phyloP scores from a whole-genome alignment of 2,888 invertebrate genomes.

The Watsonalla binaria region DNA sequence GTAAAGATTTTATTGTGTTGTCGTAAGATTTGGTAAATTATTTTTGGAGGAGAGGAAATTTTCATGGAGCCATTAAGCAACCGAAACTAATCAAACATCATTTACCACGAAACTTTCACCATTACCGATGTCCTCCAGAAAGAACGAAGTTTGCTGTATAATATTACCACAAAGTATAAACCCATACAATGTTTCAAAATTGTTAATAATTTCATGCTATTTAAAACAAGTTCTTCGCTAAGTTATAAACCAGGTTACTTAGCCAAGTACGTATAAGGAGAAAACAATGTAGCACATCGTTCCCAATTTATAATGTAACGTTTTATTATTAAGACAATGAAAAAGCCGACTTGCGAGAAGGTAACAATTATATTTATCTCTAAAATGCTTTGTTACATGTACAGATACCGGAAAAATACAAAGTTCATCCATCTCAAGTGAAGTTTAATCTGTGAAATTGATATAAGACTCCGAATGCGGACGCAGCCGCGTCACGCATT shows the following conservation, averaged over 20 bases:
- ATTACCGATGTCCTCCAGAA: too few species aligned
- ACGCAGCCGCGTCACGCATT: slow-evolving; percentile 34
- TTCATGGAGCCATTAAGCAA: slow-evolving; percentile 2
- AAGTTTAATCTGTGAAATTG: slow-evolving; percentile 49
- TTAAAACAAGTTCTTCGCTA: background rate
- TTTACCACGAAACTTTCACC: background rate
- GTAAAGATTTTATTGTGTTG: slow-evolving; percentile 35
- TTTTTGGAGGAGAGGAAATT: slow-evolving; percentile 7
- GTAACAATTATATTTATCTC: too few species aligned
- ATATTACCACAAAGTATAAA: too few species aligned
- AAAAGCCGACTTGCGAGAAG: too few species aligned
- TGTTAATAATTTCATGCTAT: background rate
- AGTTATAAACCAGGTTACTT: too few species aligned
- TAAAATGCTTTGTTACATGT: too few species aligned
- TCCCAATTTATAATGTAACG: background rate
- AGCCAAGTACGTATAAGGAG: too few species aligned
- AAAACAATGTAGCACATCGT: background rate
- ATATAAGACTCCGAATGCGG: slow-evolving; percentile 34
- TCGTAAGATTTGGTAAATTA: slow-evolving; percentile 16
- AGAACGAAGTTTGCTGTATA: too few species aligned
- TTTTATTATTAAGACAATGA: too few species aligned
- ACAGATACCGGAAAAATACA: slow-evolving; percentile 3
- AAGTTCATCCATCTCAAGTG: slow-evolving; percentile 6
- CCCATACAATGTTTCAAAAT: too few species aligned
- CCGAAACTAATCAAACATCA: background rate